Evolutionary conservation across 1,140 invertebrate genomes (phyloP), one percentile per base, ranked within the genome.

Genomic region (Cyclargus thomasi): DNA sequence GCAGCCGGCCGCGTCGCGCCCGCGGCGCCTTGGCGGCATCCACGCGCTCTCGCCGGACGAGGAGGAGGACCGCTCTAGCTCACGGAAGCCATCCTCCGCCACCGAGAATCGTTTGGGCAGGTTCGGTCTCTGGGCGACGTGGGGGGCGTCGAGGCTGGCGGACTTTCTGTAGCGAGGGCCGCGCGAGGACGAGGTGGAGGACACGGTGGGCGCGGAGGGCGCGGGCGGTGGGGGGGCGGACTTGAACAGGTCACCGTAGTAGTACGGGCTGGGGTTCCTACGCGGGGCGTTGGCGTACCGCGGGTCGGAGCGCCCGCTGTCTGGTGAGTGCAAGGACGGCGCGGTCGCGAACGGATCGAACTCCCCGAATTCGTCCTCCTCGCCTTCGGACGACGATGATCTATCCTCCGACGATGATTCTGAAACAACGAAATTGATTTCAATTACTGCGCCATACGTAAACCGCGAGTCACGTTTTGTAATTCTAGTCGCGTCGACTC

Each of bases 251-350:
- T 95, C 95, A 0, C 94, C 94, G 92, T 95, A 95, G 75, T 95
- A 95, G 74, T 95, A 95, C 1, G 95, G 94, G 21, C 95, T 95
- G 3, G 94, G 94, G 76, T 95, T 94, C n/a, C 94, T 92, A 83
- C 92, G 93, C 36, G 86, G 86, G 7, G 85, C 85, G 88, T 90
- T 89, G 1, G 88, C 88, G 86, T 90, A 88, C 68, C 88, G 74
- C n/a, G 88, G 86, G 17, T 93, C 93, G 66, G 86, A 90, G 16
- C 88, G 85, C 55, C 82, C 85, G 53, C 88, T 89, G 65, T 90
- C 88, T 7, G 88, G 88, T 21, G 88, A 90, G 79, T 90, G 85
- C 62, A 90, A 70, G 18, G 88, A 89, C 47, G 85, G 86, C 53
- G 86, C 86, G 57, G 86, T 87, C 10, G 84, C 86, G 69, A 88